Percentiles rank a stretch among this genome's conserved stretches.
phyloP scores from a whole-genome alignment of 2,888 invertebrate genomes.

The Drosophila stalkeri region DNA sequence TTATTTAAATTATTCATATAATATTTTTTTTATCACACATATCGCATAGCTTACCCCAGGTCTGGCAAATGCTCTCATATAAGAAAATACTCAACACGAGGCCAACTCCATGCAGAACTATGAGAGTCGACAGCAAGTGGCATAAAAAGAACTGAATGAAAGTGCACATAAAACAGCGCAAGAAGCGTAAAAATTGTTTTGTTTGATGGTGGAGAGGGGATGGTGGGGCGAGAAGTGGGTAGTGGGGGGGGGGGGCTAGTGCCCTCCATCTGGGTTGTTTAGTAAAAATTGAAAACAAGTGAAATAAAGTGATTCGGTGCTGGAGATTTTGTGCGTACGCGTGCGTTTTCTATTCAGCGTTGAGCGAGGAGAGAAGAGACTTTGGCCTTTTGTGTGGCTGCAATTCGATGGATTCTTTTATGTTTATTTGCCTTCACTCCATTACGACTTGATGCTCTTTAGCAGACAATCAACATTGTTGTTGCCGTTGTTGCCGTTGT shows the following conservation, averaged over 20 bases:
- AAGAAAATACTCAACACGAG: neutral
- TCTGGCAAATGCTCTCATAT: neutral
- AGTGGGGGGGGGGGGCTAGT: neutral
- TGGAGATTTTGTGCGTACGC: conserved; percentile 78
- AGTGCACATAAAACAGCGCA: conserved; percentile 33
- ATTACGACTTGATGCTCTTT: conserved; percentile 80
- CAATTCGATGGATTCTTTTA: conserved; percentile 76
- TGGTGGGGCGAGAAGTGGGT: no score
- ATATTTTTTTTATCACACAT: neutral
- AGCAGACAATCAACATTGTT: conserved; percentile 79
- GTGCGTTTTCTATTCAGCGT: conserved; percentile 60
- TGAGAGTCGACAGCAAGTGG: conserved; percentile 14
- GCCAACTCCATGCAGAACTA: conserved; percentile 3
- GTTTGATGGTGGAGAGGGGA: neutral
- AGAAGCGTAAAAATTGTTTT: conserved; percentile 33
- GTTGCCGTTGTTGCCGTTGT: conserved; percentile 8
- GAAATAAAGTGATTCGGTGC: conserved; percentile 82
- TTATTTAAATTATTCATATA: neutral
- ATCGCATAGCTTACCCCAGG: neutral
- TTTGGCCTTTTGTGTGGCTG: conserved; percentile 70
- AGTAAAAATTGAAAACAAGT: conserved; percentile 75
- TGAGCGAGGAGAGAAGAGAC: conserved; percentile 25
- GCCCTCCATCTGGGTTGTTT: neutral
- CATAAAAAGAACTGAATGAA: conserved; percentile 11
- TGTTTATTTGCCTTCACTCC: conserved; percentile 80